Evolutionary conservation across 2,888 invertebrate genomes (phyloP), one percentile per base, ranked within the genome.

Genomic region (Acanthosepion pharaonis): DNA sequence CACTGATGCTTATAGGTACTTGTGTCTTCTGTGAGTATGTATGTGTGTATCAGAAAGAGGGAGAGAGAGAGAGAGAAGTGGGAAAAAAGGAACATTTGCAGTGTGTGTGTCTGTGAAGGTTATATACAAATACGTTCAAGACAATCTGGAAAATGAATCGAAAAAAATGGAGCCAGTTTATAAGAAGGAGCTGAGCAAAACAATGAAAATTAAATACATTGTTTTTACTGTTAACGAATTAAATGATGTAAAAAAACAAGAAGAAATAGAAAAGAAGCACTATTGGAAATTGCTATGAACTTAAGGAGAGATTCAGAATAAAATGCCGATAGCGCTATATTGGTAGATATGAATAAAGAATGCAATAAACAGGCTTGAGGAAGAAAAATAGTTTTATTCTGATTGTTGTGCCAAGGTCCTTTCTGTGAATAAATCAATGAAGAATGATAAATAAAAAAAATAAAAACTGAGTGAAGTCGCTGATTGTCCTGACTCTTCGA

Each of bases 261-360:
- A 78, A 4, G n/a, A 9, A 8, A n/a, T 5, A 64, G n/a, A 78
- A n/a, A 28, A n/a, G 78, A n/a, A 78, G 33, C n/a, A 33, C 18
- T n/a, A 78, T 78, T 78, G n/a, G 78, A 78, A 78, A 78, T 78
- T 78, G 15, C 23, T 78, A 33, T 78, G n/a, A 78, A 78, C 78
- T n/a, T n/a, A 9, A 15, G 33, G 33, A 18, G 78, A 78, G 78
- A 78, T 78, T n/a, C 78, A 11, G n/a, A 78, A 78, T 78, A n/a
- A 78, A 78, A 78, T 15, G 78, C 78, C 78, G 78, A 78, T 5
- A 78, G 78, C 78, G 18, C 18, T 78, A 78, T 33, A 78, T 78
- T 78, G 78, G 78, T 78, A 78, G 78, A 78, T 78, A 78, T 93
- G 93, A 93, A 93, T 53, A 53, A 93, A 93, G 49, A 92, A 92